Conservation (phyloP, 2,888 invertebrate genomes). For the Nephrotoma appendiculata region DNA sequence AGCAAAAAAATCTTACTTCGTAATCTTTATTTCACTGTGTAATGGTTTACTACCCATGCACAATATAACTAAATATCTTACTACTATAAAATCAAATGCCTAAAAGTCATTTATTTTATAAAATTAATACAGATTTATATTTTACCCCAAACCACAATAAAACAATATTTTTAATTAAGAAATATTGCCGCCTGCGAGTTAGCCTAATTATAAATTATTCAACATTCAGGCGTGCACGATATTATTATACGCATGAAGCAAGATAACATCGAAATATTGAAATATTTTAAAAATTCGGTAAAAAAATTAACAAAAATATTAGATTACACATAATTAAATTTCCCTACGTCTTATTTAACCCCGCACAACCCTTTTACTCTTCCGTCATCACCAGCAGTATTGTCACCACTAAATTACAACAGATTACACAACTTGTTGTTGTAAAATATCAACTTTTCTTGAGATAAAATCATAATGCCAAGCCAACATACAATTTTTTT, state of each 20-base stretch:
- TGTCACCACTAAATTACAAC: not conserved
- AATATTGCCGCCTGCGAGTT: not conserved
- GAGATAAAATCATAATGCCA: not conserved
- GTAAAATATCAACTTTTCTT: not conserved
- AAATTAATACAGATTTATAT: no score
- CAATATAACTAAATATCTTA: no score
- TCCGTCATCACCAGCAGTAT: not conserved
- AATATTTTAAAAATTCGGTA: not conserved
- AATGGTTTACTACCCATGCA: no score
- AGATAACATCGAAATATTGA: not conserved
- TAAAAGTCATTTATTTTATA: no score
- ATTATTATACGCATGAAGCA: not conserved
- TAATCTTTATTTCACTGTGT: no score
- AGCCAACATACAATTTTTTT: not conserved
- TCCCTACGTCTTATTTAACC: not conserved
- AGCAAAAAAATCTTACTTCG: no score
- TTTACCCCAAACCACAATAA: no score
- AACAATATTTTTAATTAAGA: not conserved
- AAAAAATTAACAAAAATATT: not conserved
- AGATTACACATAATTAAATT: not conserved
- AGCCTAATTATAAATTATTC: not conserved
- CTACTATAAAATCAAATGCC: no score
- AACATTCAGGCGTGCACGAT: not conserved
- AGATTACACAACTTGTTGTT: not conserved
- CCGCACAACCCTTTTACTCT: not conserved